Conservation (phyloP, 2,113 vertebrate species). For the Pelobates fuscus region DNA sequence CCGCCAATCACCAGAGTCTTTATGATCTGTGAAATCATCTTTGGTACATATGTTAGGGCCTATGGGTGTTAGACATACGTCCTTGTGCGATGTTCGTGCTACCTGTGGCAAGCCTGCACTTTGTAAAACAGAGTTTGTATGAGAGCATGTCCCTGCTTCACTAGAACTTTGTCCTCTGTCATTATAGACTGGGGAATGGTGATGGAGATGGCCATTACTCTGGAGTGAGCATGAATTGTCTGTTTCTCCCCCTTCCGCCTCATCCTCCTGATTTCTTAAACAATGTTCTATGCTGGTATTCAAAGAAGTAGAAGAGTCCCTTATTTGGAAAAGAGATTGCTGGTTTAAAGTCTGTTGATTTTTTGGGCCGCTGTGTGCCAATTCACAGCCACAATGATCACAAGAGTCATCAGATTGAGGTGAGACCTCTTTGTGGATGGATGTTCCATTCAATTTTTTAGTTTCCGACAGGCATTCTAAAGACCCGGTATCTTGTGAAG, state of each 20-base stretch:
- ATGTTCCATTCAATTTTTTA: slow-evolving; percentile 77
- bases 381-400: slow-evolving; percentile 52
- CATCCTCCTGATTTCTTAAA: slow-evolving; percentile 70
- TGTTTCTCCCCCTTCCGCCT: slow-evolving; percentile 66
- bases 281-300: slow-evolving; percentile 64
- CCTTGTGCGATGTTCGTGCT: slow-evolving; percentile 67
- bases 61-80: slow-evolving; percentile 68
- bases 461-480: slow-evolving; percentile 71
- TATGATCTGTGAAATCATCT: slow-evolving; percentile 65
- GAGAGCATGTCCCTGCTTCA: slow-evolving; percentile 68
- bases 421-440: slow-evolving; percentile 68
- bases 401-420: slow-evolving; percentile 68
- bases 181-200: slow-evolving; percentile 61
- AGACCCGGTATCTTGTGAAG: slow-evolving; percentile 61
- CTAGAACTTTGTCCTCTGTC: slow-evolving; percentile 71
- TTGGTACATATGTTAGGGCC: slow-evolving; percentile 68
- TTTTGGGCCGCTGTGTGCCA: slow-evolving; percentile 60
- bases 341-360: slow-evolving; percentile 61
- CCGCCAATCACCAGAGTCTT: slow-evolving; percentile 60
- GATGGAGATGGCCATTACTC: slow-evolving; percentile 74
- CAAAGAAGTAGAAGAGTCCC: slow-evolving; percentile 58
- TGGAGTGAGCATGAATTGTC: slow-evolving; percentile 71
- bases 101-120: slow-evolving; percentile 60
- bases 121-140: slow-evolving; percentile 63
- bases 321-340: slow-evolving; percentile 61